Evolutionary conservation across 2,797 vertebrate species (phyloP).

Genomic region (Phoxinus dragarum): DNA sequence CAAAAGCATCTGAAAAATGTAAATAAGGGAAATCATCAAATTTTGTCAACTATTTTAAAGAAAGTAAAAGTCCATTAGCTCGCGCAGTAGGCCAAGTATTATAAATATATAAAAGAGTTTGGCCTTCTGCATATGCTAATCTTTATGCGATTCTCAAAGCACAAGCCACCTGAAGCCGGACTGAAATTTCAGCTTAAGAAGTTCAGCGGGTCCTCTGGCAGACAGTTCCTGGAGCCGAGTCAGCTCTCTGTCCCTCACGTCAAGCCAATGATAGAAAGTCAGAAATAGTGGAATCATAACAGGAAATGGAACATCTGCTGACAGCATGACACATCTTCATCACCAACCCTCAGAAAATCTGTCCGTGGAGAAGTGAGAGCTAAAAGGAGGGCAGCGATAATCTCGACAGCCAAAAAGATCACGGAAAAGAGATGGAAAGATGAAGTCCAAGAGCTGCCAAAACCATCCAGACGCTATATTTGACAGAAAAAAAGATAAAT

Average conservation of each 20-base stretch:
- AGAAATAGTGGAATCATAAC: conserved; percentile 47
- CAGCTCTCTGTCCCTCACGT: conserved; percentile 52
- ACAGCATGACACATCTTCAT: conserved; percentile 62
- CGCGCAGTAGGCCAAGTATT: background rate
- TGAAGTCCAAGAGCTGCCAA: conserved; percentile 41
- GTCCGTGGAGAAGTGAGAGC: conserved; percentile 44
- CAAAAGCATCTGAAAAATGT: background rate
- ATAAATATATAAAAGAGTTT: background rate
- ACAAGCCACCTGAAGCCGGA: background rate
- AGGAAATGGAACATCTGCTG: conserved; percentile 60
- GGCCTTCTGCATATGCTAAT: background rate
- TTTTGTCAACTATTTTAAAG: conserved; percentile 1
- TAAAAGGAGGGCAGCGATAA: conserved; percentile 47
- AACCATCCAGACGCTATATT: conserved; percentile 27
- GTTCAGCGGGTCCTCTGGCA: conserved; percentile 5
- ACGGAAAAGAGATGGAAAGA: conserved; percentile 19
- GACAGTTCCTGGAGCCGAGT: no score
- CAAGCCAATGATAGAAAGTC: conserved; percentile 47
- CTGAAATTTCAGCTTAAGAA: conserved; percentile 28
- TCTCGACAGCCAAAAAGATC: conserved; percentile 42
- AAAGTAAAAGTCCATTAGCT: conserved; percentile 5
- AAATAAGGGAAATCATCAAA: background rate
- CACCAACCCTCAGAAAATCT: conserved; percentile 59
- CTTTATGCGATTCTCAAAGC: background rate
- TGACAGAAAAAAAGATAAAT: conserved; percentile 25